A percentile compares a stretch with the other conserved stretches of the same genome.
phyloP scores from a whole-genome alignment of 2,797 vertebrate genomes.

The Sebastes goodei region DNA sequence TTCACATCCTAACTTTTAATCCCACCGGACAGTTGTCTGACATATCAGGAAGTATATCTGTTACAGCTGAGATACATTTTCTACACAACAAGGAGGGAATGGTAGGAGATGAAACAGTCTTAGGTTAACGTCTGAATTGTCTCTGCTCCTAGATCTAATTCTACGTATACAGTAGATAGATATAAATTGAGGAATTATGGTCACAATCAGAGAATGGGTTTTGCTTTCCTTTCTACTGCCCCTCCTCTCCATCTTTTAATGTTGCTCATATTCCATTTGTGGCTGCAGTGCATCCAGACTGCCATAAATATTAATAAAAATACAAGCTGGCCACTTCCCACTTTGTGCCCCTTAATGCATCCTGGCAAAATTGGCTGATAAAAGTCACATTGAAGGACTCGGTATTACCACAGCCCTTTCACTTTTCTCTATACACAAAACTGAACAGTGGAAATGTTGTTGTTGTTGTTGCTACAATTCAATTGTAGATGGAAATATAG shows the following conservation, averaged over 20 bases:
- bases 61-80: neutral
- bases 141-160: neutral
- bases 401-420: neutral
- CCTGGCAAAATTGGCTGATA: slow-evolving; percentile 17
- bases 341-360: slow-evolving; percentile 12
- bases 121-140: neutral
- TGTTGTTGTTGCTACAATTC: neutral
- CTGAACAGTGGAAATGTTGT: neutral
- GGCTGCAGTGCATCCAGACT: slow-evolving; percentile 22
- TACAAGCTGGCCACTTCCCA: slow-evolving; percentile 10
- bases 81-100: neutral
- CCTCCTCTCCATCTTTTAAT: neutral
- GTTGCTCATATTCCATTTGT: slow-evolving; percentile 11
- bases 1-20: neutral
- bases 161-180: neutral
- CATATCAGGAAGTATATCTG: neutral
- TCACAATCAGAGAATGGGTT: neutral
- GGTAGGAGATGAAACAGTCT: neutral
- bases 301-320: slow-evolving; percentile 22
- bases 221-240: neutral
- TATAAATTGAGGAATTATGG: neutral
- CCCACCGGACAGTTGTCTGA: neutral
- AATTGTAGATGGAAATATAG: neutral
- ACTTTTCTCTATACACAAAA: neutral
- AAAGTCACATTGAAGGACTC: slow-evolving; percentile 24